Base-by-base conservation (phyloP, 2,113 vertebrate species). In the Haemorhous mexicanus region DNA sequence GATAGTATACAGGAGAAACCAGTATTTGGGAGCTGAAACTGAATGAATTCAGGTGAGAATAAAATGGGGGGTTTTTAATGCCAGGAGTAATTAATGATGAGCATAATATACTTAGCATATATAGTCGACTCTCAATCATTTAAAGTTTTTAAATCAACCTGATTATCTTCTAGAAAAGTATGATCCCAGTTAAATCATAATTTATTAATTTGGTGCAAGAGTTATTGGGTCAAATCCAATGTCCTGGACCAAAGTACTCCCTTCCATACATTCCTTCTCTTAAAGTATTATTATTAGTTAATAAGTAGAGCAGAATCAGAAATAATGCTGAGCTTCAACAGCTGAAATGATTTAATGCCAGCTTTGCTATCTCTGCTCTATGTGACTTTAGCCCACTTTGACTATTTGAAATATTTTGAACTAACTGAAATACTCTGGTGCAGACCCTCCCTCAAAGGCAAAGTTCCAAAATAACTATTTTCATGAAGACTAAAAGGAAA, bases 131-230 rank as follows among this genome's bases (percentile, higher is more conserved):
- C 88, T 96, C 90, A 90, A 95, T 96, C 83, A 96, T 79, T 64
- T 92, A 13, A 93, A 96, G 94, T 95, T 96, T 96, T 96, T 94
- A 96, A 96, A 96, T 96, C 95, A 96, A 94, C 58, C 49, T 96
- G 79, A 96, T 77, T 89, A 96, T 81, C 86, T 90, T 49, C 77
- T 84, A 87, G 73, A 93, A 97, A 96, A 95, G 93, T 96, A 90
- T 84, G 88, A 93, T 89, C 88, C 61, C 39, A 88, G 56, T 90
- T 84, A 84, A 90, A 92, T 78, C 56, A 75, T 89, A 66, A 96
- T 96, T 96, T 96, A 96, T 94, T 90, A 86, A 93, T 95, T 90
- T 72, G 44, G 66, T 93, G 64, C 26, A 72, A 77, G 75, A 88
- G 53, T 61, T 96, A 90, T 75, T 96, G 93, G 92, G 90, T 87